Conservation (phyloP, 2,888 invertebrate genomes). For the Platycnemis pennipes region DNA sequence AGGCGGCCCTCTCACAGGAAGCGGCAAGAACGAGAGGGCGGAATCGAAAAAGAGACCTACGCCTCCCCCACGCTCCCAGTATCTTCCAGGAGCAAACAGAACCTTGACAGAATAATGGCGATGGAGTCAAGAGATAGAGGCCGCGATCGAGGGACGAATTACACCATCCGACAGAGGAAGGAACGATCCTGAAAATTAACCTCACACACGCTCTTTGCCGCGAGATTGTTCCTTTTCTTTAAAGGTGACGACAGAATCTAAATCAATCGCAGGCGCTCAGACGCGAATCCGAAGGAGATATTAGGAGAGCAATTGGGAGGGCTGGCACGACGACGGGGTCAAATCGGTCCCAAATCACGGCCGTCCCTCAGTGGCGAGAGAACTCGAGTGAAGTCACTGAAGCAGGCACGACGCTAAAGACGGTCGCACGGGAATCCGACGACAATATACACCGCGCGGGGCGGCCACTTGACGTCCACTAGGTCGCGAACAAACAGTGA, state of each 20-base stretch:
- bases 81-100: constrained; percentile 6
- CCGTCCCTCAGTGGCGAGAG: not conserved
- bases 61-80: not conserved
- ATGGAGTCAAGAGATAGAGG: not conserved
- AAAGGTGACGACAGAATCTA: too few species aligned
- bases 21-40: not conserved
- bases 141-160: not conserved
- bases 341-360: not conserved
- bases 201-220: too few species aligned
- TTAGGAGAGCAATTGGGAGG: not conserved
- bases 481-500: constrained; percentile 2
- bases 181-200: too few species aligned
- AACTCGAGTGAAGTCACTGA: not conserved
- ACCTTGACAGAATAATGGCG: not conserved
- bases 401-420: not conserved
- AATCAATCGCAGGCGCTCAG: not conserved
- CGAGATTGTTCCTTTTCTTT: too few species aligned
- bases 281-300: not conserved
- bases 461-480: not conserved
- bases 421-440: not conserved
- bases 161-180: not conserved
- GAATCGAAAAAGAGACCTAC: not conserved
- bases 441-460: not conserved
- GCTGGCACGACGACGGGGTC: not conserved
- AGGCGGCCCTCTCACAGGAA: not conserved